Percentiles rank a stretch among this genome's conserved stretches.
phyloP scores from a whole-genome alignment of 2,113 vertebrate species.

The Alectura lathami region DNA sequence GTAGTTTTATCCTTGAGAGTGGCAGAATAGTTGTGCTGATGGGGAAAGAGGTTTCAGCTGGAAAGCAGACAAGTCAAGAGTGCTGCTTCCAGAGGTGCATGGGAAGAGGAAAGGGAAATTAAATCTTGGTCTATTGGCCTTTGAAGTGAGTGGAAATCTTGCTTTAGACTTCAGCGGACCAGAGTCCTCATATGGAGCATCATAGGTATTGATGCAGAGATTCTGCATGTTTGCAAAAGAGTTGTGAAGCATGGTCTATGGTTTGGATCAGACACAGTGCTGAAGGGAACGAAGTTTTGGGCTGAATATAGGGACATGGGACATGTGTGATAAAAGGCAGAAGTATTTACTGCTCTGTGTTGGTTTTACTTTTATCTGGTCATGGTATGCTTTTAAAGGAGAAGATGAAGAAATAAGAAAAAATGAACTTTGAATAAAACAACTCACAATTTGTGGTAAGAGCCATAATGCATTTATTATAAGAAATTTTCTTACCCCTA shows the following conservation, averaged over 20 bases:
- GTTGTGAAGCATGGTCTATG: not conserved
- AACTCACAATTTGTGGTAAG: not conserved
- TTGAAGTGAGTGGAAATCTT: not conserved
- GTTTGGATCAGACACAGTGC: accelerated
- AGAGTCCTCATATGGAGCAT: not conserved
- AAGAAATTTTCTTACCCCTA: not conserved
- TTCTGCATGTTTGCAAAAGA: not conserved
- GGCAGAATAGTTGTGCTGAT: not conserved
- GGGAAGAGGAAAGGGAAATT: not conserved
- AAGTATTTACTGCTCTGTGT: not conserved
- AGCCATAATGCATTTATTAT: not conserved
- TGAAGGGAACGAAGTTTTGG: not conserved
- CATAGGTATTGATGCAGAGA: not conserved
- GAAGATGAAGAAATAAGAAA: not conserved
- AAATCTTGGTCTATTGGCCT: not conserved
- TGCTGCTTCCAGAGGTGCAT: not conserved
- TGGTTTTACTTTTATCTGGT: not conserved
- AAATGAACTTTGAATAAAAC: not conserved
- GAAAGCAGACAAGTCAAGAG: not conserved
- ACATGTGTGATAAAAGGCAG: not conserved
- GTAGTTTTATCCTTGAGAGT: not conserved
- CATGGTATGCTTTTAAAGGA: not conserved
- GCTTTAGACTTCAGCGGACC: not conserved
- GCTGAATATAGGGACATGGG: not conserved
- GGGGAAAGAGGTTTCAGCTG: not conserved